These are phyloP conservation scores for Danaus melanippus DNA, from an alignment of 1,140 invertebrate species.

Conservation along the genomic window DNA sequence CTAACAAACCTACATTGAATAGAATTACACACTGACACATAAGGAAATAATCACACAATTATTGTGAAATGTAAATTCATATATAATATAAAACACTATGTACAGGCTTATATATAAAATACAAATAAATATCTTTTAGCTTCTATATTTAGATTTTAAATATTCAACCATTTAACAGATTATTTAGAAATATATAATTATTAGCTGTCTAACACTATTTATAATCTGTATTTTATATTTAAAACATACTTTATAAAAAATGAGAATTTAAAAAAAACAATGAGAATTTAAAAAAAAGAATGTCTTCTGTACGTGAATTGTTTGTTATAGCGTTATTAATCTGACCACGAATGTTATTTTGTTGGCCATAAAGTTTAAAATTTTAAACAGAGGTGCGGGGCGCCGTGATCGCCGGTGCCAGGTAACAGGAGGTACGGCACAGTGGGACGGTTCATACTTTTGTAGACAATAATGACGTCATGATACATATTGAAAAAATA, in stretches of 20 bases:
- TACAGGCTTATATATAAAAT: no score
- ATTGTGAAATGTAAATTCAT: conserved; percentile 1
- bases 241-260: conserved; percentile 6
- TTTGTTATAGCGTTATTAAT: conserved; percentile 14
- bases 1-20: no score
- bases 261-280: background rate
- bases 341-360: conserved; percentile 25
- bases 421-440: conserved; percentile 67
- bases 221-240: background rate
- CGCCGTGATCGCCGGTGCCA: conserved; percentile 51
- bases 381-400: conserved; percentile 37
- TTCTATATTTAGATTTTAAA: no score
- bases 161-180: no score
- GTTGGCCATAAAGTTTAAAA: conserved; percentile 43
- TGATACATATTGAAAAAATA: no score
- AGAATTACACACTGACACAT: no score
- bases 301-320: no score
- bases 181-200: no score
- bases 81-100: background rate
- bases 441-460: conserved; percentile 17
- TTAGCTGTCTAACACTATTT: no score
- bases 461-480: conserved; percentile 8
- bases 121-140: no score
- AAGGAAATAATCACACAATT: background rate
- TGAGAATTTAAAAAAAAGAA: no score